A percentile compares a stretch with the other conserved stretches of the same genome.
Conservation (phyloP, 2,113 vertebrate genomes). For the Zosterops borbonicus region DNA sequence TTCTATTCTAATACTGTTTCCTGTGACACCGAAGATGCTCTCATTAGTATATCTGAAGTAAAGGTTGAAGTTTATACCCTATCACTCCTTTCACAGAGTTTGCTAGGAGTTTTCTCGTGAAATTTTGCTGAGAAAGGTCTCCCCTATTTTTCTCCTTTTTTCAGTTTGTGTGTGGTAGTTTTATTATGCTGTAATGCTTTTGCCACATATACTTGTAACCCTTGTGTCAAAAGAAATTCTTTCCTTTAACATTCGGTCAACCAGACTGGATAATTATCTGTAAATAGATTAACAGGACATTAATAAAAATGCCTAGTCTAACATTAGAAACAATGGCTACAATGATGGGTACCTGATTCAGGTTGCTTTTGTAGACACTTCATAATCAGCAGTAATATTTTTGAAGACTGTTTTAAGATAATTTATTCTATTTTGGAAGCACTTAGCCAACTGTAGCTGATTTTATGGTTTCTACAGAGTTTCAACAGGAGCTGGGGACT, state of each 20-base stretch:
- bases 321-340: background rate
- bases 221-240: background rate
- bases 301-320: background rate
- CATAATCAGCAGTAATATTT: slow-evolving; percentile 17
- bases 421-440: slow-evolving; percentile 29
- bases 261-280: background rate
- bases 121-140: background rate
- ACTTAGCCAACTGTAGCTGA: background rate
- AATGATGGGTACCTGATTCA: background rate
- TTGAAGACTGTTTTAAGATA: background rate
- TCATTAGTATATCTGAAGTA: background rate
- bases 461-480: background rate
- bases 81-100: background rate
- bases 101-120: background rate
- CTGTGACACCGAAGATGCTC: background rate
- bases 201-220: background rate
- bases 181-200: background rate
- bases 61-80: background rate
- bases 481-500: background rate
- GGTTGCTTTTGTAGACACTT: background rate
- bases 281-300: slow-evolving; percentile 1
- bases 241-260: slow-evolving; percentile 16
- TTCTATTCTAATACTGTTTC: background rate
- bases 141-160: background rate
- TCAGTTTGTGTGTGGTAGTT: background rate